Conservation (phyloP, 1,140 invertebrate genomes). For the Dendroctonus valens region DNA sequence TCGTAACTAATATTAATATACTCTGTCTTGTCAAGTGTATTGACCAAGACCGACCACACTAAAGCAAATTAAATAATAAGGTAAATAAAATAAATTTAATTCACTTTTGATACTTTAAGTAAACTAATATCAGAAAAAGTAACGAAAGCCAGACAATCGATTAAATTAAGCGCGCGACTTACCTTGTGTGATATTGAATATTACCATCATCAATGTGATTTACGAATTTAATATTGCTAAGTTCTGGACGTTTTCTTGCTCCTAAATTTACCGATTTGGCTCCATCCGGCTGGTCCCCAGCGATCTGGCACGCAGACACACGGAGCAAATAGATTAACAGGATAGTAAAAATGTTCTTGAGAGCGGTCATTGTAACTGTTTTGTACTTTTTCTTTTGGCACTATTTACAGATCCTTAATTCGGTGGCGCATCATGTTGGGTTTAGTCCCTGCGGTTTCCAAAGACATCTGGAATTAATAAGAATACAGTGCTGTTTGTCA, state of each 20-base stretch:
- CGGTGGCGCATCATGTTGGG: not conserved
- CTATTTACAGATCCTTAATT: slow-evolving; percentile 14
- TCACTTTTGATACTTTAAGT: no score
- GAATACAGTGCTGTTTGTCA: no score
- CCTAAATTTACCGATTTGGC: slow-evolving; percentile 10
- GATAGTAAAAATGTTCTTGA: slow-evolving; percentile 10
- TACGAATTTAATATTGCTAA: slow-evolving; percentile 40
- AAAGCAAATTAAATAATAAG: no score
- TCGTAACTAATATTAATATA: no score
- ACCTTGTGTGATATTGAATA: slow-evolving; percentile 22
- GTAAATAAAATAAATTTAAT: no score
- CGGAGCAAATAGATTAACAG: slow-evolving; percentile 15
- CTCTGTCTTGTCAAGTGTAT: no score
- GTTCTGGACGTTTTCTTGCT: slow-evolving; percentile 36
- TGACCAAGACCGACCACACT: no score
- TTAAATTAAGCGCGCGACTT: not conserved
- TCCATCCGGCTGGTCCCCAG: not conserved
- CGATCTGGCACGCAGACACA: slow-evolving; percentile 17
- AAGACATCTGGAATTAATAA: no score
- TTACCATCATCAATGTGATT: slow-evolving; percentile 33
- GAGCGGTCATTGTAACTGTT: slow-evolving; percentile 15
- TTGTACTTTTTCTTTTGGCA: slow-evolving; percentile 22
- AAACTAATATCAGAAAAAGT: no score
- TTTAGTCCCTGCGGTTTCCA: no score
- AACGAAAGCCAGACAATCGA: no score